phyloP scores from a whole-genome alignment of 2,888 invertebrate species.

The Microplitis manilae region DNA sequence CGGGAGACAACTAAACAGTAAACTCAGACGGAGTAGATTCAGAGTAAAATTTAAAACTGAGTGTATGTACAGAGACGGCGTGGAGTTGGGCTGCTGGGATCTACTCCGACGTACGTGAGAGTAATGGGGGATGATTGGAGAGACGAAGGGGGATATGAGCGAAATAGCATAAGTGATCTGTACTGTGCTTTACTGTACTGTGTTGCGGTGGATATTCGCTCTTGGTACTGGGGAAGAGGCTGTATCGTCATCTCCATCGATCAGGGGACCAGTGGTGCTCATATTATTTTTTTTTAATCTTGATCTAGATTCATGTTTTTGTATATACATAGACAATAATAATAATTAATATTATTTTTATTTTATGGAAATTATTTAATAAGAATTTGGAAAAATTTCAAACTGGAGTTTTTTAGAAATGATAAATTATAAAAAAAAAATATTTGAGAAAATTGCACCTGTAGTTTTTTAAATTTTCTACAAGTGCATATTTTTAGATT shows the following conservation, averaged over 20 bases:
- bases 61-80: slow-evolving; percentile 2
- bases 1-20: slow-evolving; percentile 46
- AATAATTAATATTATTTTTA: not conserved
- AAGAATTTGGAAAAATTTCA: no score
- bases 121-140: slow-evolving; percentile 37
- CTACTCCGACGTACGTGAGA: slow-evolving; percentile 8
- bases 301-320: not conserved
- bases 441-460: no score
- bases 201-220: no score
- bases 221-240: slow-evolving; percentile 7
- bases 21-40: not conserved
- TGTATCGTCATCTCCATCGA: slow-evolving; percentile 40
- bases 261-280: slow-evolving; percentile 53
- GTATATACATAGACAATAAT: not conserved
- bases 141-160: slow-evolving; percentile 31
- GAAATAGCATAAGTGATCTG: slow-evolving; percentile 39
- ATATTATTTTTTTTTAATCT: slow-evolving; percentile 32
- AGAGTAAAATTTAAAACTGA: not conserved
- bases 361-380: no score
- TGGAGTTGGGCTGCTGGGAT: slow-evolving; percentile 36
- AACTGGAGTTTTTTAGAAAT: no score
- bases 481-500: no score
- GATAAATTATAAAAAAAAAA: no score
- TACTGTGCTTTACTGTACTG: not conserved
- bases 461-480: no score